Base-by-base conservation (phyloP, 1,140 invertebrate genomes). In the Pristionchus pacificus region DNA sequence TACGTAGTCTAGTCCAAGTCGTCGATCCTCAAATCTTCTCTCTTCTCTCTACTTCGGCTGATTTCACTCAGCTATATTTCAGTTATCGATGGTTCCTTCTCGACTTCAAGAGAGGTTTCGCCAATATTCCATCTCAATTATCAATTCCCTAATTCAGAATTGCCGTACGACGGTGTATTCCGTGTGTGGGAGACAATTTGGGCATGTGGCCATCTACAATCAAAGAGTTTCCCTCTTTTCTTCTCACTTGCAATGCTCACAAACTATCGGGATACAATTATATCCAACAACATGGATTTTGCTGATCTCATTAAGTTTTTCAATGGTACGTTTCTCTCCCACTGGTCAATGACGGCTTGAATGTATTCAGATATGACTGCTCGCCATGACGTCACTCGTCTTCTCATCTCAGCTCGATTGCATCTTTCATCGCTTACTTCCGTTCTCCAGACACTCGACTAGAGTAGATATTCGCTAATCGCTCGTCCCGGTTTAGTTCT, bases 221-320 rank as follows among this genome's bases (percentile, higher is more conserved):
- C 92, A 0, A 87, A 88, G 31, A 90, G 95, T 85, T 96, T 96
- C 88, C 92, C 93, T 59, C 85, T 97, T 27, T 97, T 97, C 85
- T 89, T 97, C 73, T 93, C 93, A 0, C 87, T 97, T 49, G 92
- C 93, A 0, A 85, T 97, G 57, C 88, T 97, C 0, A 91, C 94
- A 85, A 92, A 91, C 71, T 97, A 97, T 84, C 85, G 93, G 64
- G 93, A 95, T 81, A 92, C 97, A 71, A 94, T 97, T 57, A 86
- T 97, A 38, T 91, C 92, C 70, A 95, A 96, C 85, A 89, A 91
- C 77, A 96, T 97, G 93, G 93, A 96, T 84, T 96, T 95, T 84
- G 96, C 93, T 0, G 94, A 97, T 85, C 93, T 96, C 77, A 97
- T 97, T 80, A 95, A 95, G 84, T 97, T 96, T 85, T 96, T 95